Conservation (phyloP, 1,140 invertebrate species). For the Drosophila malerkotliana region DNA sequence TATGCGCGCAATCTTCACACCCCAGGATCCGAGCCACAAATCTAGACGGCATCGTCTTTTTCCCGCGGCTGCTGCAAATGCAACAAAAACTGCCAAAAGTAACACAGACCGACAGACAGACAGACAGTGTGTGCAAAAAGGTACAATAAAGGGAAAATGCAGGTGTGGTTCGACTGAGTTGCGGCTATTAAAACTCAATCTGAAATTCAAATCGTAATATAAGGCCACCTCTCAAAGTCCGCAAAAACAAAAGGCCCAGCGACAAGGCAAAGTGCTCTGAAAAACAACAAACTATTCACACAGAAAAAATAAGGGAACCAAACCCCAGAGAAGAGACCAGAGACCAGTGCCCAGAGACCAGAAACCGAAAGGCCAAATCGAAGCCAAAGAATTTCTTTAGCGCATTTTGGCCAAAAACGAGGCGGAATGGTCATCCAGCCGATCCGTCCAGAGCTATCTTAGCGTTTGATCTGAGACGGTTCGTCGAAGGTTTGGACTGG, state of each 20-base stretch:
- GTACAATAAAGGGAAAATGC: conserved; percentile 42
- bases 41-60: conserved; percentile 32
- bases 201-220: conserved; percentile 83
- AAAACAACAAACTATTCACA: conserved; percentile 62
- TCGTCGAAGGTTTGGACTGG: conserved; percentile 56
- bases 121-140: not conserved
- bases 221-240: conserved; percentile 43
- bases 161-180: conserved; percentile 67
- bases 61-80: conserved; percentile 31
- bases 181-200: conserved; percentile 82
- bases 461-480: conserved; percentile 66
- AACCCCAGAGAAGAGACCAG: conserved; percentile 48
- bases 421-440: conserved; percentile 16
- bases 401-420: conserved; percentile 59
- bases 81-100: conserved; percentile 60
- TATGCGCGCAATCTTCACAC: conserved; percentile 70
- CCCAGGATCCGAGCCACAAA: conserved; percentile 32
- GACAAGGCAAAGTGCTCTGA: conserved; percentile 39
- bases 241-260: conserved; percentile 61
- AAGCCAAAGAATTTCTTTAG: conserved; percentile 65
- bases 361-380: conserved; percentile 55
- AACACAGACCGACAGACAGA: conserved; percentile 31
- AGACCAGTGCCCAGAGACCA: conserved; percentile 10
- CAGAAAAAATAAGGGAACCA: conserved; percentile 20
- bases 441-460: conserved; percentile 53